Base-by-base conservation (phyloP, 2,888 invertebrate species). In the Dynastes tityus region DNA sequence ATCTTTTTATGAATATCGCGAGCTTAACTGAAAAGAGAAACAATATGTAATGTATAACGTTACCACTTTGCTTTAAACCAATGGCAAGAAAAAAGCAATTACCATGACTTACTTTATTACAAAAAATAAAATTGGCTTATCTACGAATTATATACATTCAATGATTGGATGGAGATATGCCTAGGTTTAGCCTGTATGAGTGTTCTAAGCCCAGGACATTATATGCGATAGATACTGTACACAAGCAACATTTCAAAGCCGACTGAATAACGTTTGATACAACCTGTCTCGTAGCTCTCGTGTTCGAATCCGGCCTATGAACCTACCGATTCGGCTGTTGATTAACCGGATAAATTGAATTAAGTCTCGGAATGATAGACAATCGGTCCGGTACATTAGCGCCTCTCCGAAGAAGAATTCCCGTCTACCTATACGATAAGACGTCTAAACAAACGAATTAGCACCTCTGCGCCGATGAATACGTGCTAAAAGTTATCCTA, bases 301-400 rank as follows among this genome's bases (percentile, higher is more conserved):
- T 83, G 82, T 82, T 81, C 80, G 80, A 80, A 82, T 77, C 80
- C 80, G 81, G 75, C 82, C 81, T 81, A 73, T 82, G 82, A 81
- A 80, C 81, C 61, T 64, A 51, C 11, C 32, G 75, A 80, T 81
- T 80, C 78, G 80, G 79, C 79, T 79, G 76, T 73, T 79, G 80
- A 81, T 80, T 79, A 79, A 80, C 81, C 81, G 78, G 79, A 80
- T 81, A 79, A 77, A 81, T 81, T 80, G 78, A 80, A 80, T 81
- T 81, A 81, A 80, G 79, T n/a, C 49, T 70, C 32, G 27, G 77
- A 68, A 37, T 77, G 61, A 70, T 71, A 77, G 71, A 71, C 77
- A 77, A 77, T 70, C 73, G 70, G 16, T 27, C 27, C 37, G 68
- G 32, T 71, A 32, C 53, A 77, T 77, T 70, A 77, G 63, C 77